Conservation (phyloP, 2,888 invertebrate species). For the Aplocera efformata region DNA sequence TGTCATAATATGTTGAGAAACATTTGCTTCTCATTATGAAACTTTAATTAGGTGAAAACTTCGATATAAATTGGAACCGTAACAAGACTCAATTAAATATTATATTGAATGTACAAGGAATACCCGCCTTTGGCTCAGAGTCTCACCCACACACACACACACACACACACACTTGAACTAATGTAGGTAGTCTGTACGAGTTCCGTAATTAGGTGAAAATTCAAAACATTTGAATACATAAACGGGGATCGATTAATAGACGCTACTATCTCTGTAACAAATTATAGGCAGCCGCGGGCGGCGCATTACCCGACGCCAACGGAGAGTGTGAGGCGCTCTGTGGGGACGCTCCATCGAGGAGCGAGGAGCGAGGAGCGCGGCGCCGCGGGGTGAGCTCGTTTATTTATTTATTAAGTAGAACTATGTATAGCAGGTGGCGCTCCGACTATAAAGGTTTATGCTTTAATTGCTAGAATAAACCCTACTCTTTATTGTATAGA, state of each 20-base stretch:
- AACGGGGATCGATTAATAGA: no score
- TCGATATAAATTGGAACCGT: conserved; percentile 1
- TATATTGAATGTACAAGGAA: no score
- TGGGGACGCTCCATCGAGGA: conserved; percentile 1
- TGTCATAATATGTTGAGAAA: no score
- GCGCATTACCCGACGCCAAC: no score
- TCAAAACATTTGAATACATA: no score
- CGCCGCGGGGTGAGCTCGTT: conserved; percentile 7
- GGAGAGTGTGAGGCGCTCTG: no score
- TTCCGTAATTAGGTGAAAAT: conserved; percentile 7
- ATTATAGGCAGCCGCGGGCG: no score
- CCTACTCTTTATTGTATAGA: no score
- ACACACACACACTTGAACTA: neutral
- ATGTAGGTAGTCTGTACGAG: conserved; percentile 1
- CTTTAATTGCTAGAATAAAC: no score
- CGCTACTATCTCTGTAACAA: no score
- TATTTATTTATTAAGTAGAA: conserved; percentile 14
- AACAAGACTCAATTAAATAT: conserved; percentile 6
- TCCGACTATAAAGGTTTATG: neutral
- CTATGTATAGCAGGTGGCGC: conserved; percentile 1
- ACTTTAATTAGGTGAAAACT: conserved; percentile 8
- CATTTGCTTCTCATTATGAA: no score
- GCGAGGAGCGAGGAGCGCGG: conserved; percentile 1
- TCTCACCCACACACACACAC: no score
- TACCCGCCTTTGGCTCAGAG: neutral